Evolutionary conservation across 2,888 invertebrate genomes (phyloP).

Genomic region (Rhimphoctona megacephalus): DNA sequence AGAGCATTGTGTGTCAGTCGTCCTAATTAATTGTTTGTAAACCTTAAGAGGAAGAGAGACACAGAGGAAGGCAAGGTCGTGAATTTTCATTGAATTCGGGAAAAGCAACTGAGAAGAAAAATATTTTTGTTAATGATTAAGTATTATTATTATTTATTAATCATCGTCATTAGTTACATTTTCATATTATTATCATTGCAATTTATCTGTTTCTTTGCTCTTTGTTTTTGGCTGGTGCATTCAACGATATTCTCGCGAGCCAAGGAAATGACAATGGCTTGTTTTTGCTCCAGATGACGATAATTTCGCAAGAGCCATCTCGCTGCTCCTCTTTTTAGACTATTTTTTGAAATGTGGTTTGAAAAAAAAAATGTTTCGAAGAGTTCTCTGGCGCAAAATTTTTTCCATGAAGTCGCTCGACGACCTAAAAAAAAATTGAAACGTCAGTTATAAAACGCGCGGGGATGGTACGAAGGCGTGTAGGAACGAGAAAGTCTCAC

Average conservation of each 20-base stretch:
- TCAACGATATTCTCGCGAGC: background rate
- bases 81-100: constrained; percentile 64
- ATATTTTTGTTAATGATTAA: background rate
- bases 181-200: background rate
- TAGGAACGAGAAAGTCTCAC: constrained; percentile 9
- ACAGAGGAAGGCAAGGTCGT: constrained; percentile 50
- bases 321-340: constrained; percentile 29
- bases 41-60: background rate
- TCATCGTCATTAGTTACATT: background rate
- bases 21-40: constrained; percentile 58
- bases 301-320: constrained; percentile 32
- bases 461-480: constrained; percentile 13
- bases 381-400: background rate
- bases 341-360: background rate
- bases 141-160: background rate
- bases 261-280: constrained; percentile 23
- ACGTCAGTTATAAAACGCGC: constrained; percentile 7
- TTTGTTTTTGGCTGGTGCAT: background rate
- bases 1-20: constrained; percentile 5
- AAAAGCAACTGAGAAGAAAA: constrained; percentile 45
- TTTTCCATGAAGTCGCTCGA: background rate
- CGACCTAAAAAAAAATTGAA: constrained; percentile 18
- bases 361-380: background rate
- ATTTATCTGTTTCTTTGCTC: background rate
- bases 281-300: constrained; percentile 21